A percentile compares a stretch with the other conserved stretches of the same genome.
Conservation (phyloP, 2,888 invertebrate genomes). For the Drosophila neonasuta region DNA sequence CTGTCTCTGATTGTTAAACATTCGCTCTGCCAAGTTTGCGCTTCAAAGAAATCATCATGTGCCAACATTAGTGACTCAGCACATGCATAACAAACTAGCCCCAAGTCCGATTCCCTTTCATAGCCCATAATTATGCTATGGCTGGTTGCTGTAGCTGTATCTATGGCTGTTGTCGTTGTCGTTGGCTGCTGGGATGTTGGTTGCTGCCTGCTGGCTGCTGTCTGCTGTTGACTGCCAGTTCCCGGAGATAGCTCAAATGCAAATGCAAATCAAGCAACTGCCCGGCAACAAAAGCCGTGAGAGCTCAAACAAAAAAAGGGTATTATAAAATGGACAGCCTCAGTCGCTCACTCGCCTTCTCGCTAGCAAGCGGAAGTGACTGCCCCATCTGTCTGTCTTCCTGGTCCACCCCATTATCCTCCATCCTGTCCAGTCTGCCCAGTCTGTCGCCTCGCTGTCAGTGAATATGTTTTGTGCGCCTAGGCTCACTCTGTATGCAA, state of each 20-base stretch:
- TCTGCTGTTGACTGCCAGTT: constrained; percentile 17
- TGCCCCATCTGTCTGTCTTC: constrained; percentile 34
- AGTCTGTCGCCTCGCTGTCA: constrained; percentile 29
- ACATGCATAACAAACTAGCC: constrained; percentile 39
- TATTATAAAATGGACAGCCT: constrained; percentile 65
- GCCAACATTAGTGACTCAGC: constrained; percentile 51
- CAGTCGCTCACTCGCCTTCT: constrained; percentile 17
- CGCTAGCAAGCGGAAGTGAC: constrained; percentile 49
- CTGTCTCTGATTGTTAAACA: constrained; percentile 41
- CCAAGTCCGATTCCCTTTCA: constrained; percentile 43
- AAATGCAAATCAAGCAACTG: constrained; percentile 62
- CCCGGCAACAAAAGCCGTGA: constrained; percentile 57
- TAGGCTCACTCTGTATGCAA: constrained; percentile 9
- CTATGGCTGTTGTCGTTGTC: constrained; percentile 1
- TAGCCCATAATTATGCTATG: constrained; percentile 54
- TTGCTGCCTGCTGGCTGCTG: not conserved
- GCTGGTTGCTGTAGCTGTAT: constrained; percentile 12
- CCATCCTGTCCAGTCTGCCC: constrained; percentile 21
- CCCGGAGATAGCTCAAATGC: constrained; percentile 43
- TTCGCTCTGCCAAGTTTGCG: constrained; percentile 42
- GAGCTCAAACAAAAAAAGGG: constrained; percentile 61
- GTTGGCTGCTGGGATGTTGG: not conserved
- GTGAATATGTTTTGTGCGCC: constrained; percentile 13
- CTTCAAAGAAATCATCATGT: constrained; percentile 51
- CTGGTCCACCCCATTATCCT: constrained; percentile 12